phyloP scores from a whole-genome alignment of 2,797 vertebrate species.

The Loriculus beryllinus region DNA sequence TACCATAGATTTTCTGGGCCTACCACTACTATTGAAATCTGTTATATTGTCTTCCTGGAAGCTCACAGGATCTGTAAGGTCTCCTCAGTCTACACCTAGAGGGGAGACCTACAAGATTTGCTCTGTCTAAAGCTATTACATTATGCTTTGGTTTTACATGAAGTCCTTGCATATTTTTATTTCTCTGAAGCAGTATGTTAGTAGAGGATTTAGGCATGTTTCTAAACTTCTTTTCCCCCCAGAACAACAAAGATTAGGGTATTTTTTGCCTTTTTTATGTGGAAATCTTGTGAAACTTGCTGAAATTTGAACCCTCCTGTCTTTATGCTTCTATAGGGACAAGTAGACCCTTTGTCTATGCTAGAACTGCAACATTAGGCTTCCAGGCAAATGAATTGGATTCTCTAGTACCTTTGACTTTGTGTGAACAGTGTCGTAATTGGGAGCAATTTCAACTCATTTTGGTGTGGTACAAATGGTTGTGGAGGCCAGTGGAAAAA shows the following conservation, averaged over 20 bases:
- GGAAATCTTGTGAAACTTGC: not conserved
- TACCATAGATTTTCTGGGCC: not conserved
- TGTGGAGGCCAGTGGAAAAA: constrained; percentile 34
- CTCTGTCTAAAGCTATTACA: not conserved
- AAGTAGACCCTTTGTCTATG: not conserved
- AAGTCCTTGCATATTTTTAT: not conserved
- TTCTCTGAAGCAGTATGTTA: not conserved
- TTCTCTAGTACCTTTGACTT: not conserved
- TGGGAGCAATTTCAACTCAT: not conserved
- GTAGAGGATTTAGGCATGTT: not conserved
- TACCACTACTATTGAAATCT: not conserved
- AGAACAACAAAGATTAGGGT: not conserved
- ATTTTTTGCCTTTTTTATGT: not conserved
- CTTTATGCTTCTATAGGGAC: not conserved
- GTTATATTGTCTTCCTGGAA: not conserved
- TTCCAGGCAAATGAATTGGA: not conserved
- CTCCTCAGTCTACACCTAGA: not conserved
- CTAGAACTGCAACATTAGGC: not conserved
- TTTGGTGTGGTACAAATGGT: constrained; percentile 27
- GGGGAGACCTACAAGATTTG: not conserved
- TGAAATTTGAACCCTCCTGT: not conserved
- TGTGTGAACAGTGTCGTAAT: not conserved
- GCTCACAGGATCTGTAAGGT: not conserved
- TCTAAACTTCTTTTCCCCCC: not conserved
- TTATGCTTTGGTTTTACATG: not conserved